Percentiles rank a stretch among this genome's conserved stretches.
phyloP scores from a whole-genome alignment of 2,113 vertebrate genomes.

The Xenopus laevis region DNA sequence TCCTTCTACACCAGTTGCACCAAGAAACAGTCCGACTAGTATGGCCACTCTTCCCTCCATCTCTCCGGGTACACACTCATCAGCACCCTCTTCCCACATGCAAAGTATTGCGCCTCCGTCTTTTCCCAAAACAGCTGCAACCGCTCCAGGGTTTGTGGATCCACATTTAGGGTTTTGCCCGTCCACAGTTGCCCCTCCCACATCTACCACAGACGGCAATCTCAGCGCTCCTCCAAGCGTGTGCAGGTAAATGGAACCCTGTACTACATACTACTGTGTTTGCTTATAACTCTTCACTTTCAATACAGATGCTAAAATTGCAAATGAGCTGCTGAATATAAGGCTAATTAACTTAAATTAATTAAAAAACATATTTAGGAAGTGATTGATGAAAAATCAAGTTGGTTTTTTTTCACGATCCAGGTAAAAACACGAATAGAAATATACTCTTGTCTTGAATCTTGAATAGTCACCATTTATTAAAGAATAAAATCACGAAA shows the following conservation, averaged over 20 bases:
- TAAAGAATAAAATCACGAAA: too few relatives aligned
- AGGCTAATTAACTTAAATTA: too few relatives aligned
- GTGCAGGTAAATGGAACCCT: conserved; percentile 78
- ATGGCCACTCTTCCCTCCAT: conserved; percentile 78
- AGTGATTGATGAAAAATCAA: too few relatives aligned
- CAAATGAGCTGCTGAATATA: too few relatives aligned
- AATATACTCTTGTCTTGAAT: too few relatives aligned
- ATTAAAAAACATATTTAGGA: too few relatives aligned
- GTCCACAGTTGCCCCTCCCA: conserved; percentile 71
- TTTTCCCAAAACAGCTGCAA: conserved; percentile 81
- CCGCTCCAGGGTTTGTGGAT: conserved; percentile 81
- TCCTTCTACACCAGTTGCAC: conserved; percentile 70
- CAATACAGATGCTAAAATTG: too few relatives aligned
- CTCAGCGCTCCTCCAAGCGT: conserved; percentile 88
- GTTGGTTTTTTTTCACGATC: too few relatives aligned
- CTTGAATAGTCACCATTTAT: too few relatives aligned
- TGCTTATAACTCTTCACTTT: too few relatives aligned
- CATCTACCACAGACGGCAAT: conserved; percentile 71
- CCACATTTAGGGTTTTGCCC: conserved; percentile 81
- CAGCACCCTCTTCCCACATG: conserved; percentile 75
- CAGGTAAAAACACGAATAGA: too few relatives aligned
- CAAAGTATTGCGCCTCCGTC: conserved; percentile 74
- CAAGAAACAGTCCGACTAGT: conserved; percentile 79
- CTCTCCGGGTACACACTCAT: conserved; percentile 70
- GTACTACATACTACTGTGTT: neutral